Conservation (phyloP, 2,888 invertebrate species). For the Oxyteleia sp. region DNA sequence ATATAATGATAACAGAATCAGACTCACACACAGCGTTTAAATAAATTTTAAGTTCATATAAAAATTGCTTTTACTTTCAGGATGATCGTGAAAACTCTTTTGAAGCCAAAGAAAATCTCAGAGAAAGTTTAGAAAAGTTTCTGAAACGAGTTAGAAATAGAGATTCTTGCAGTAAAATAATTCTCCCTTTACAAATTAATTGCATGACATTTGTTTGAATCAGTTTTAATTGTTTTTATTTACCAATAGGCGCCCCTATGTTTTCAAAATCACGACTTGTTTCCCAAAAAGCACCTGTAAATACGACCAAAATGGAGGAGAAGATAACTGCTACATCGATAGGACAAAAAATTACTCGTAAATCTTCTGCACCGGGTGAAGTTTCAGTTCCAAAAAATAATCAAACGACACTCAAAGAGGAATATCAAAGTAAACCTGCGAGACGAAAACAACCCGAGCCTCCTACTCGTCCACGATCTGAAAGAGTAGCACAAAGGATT, state of each 20-base stretch:
- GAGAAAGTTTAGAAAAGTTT: conserved; percentile 77
- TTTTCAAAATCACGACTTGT: conserved; percentile 68
- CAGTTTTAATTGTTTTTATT: neutral
- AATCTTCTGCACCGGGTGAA: conserved; percentile 1
- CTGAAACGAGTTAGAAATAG: conserved; percentile 76
- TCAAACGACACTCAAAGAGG: conserved; percentile 6
- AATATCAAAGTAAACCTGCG: conserved; percentile 29
- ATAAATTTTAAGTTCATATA: no score
- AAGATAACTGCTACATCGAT: conserved; percentile 2
- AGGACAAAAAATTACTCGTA: neutral
- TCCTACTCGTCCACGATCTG: conserved; percentile 63
- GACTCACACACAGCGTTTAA: no score
- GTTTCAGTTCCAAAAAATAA: neutral
- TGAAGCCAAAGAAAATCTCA: conserved; percentile 73
- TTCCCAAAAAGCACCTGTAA: conserved; percentile 19
- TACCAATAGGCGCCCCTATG: conserved; percentile 63
- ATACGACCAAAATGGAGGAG: conserved; percentile 1
- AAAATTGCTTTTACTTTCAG: no score
- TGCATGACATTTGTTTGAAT: neutral
- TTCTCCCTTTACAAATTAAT: conserved; percentile 2
- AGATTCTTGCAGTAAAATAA: conserved; percentile 41
- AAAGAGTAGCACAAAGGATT: conserved; percentile 66
- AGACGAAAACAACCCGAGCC: conserved; percentile 61
- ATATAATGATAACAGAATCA: no score
- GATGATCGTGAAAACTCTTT: conserved; percentile 66